Percentiles rank a stretch among this genome's conserved stretches.
phyloP scores from a whole-genome alignment of 2,888 invertebrate species.

The Cordilura impudica region DNA sequence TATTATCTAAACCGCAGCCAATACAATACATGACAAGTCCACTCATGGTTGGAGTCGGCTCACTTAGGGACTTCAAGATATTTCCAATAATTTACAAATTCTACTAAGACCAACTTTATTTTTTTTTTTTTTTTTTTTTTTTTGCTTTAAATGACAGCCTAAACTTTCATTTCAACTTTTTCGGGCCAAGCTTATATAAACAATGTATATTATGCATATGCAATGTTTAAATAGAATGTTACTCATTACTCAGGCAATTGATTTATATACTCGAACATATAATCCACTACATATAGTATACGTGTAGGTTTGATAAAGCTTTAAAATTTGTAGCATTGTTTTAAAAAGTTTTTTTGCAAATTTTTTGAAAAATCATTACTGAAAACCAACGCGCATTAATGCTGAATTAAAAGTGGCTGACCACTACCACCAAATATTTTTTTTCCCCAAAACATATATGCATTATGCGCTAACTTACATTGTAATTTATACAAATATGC shows the following conservation, averaged over 20 bases:
- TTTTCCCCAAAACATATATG: constrained; percentile 17
- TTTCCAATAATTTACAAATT: too few relatives aligned
- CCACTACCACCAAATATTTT: constrained; percentile 54
- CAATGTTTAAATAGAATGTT: constrained; percentile 4
- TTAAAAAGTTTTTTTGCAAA: neutral
- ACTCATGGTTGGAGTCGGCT: too few relatives aligned
- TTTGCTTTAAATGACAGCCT: too few relatives aligned
- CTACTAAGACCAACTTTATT: too few relatives aligned
- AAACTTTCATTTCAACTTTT: too few relatives aligned
- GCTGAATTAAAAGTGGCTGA: constrained; percentile 59
- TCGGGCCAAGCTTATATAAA: too few relatives aligned
- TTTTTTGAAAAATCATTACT: constrained; percentile 41
- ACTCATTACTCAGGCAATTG: constrained; percentile 43
- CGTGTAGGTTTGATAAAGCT: constrained; percentile 36
- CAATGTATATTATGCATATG: too few relatives aligned
- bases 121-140: too few relatives aligned
- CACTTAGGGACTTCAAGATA: too few relatives aligned
- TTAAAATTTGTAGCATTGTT: constrained; percentile 39
- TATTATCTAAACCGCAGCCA: too few relatives aligned
- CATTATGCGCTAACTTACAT: neutral
- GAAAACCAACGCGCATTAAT: constrained; percentile 60
- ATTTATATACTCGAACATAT: constrained; percentile 56
- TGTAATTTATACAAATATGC: too few relatives aligned
- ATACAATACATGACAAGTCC: too few relatives aligned
- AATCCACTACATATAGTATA: constrained; percentile 19